Conservation (phyloP, 2,113 vertebrate species). For the Cebidichthys violaceus region DNA sequence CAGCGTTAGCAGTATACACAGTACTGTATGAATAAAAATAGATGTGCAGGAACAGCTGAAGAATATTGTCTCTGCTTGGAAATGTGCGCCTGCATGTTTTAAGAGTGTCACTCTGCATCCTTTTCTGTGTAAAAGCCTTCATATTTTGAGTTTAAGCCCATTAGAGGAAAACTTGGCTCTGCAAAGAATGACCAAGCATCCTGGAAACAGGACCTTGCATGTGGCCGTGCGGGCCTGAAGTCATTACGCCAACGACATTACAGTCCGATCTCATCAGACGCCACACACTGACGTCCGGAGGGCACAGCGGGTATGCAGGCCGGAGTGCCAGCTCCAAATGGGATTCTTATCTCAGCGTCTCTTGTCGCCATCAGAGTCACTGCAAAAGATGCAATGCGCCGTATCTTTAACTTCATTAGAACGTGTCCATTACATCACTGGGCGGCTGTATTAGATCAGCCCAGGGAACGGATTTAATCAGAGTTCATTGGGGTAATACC, state of each 20-base stretch:
- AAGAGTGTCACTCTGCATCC: background rate
- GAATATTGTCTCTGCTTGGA: conserved; percentile 8
- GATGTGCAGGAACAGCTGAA: background rate
- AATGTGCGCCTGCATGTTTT: conserved; percentile 16
- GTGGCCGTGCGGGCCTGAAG: conserved; percentile 41
- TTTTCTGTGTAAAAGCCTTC: conserved; percentile 9
- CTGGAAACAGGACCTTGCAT: conserved; percentile 44
- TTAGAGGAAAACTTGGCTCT: conserved; percentile 33
- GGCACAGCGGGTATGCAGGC: conserved; percentile 31
- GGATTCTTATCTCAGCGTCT: conserved; percentile 73
- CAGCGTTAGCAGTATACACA: background rate
- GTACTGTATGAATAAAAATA: background rate
- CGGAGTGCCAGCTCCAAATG: conserved; percentile 66
- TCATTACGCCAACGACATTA: conserved; percentile 72
- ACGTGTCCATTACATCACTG: conserved; percentile 76
- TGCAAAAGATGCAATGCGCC: conserved; percentile 59
- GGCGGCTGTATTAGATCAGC: conserved; percentile 68
- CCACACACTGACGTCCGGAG: conserved; percentile 52
- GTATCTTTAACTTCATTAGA: conserved; percentile 75
- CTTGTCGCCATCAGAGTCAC: conserved; percentile 54
- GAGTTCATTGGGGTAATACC: conserved; percentile 63
- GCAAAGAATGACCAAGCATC: conserved; percentile 50
- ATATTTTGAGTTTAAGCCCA: conserved; percentile 42
- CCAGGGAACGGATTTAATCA: conserved; percentile 64
- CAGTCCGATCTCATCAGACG: conserved; percentile 73